Percentiles rank a stretch among this genome's conserved stretches.
Evolutionary conservation across 2,113 vertebrate genomes (phyloP).

Genomic region (Podarcis muralis): DNA sequence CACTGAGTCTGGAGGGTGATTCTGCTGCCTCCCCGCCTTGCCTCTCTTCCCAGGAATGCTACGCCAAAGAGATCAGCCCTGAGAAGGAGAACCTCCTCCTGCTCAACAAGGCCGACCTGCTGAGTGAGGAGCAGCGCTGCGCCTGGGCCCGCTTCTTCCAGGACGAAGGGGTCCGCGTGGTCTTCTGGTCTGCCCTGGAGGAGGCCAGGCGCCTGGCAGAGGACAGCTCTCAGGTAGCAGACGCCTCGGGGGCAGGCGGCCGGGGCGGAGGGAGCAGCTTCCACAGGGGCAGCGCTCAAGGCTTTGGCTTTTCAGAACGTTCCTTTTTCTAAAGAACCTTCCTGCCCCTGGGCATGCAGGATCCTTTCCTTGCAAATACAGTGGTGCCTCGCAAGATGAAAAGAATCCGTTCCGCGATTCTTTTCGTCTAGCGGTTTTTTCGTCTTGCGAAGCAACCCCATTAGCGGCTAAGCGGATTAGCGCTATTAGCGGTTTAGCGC

Average conservation of each 20-base stretch:
- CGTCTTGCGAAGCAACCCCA: no score
- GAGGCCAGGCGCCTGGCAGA: slow-evolving; percentile 76
- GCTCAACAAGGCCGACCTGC: slow-evolving; percentile 93
- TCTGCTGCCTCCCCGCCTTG: background rate
- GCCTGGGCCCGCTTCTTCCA: slow-evolving; percentile 90
- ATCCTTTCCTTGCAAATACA: no score
- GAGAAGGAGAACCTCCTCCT: slow-evolving; percentile 92
- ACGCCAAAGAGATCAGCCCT: slow-evolving; percentile 85
- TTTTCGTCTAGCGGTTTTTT: no score
- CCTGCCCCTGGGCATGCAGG: no score
- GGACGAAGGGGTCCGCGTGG: slow-evolving; percentile 83
- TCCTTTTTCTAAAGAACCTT: no score
- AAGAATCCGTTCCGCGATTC: no score
- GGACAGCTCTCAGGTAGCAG: slow-evolving; percentile 79
- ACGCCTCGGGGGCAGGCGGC: background rate
- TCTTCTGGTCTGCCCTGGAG: slow-evolving; percentile 97
- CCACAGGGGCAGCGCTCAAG: no score
- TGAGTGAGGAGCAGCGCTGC: slow-evolving; percentile 86
- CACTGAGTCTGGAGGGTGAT: background rate
- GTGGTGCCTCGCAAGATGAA: no score
- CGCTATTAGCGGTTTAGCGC: no score
- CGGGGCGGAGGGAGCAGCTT: background rate
- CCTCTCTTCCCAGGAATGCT: slow-evolving; percentile 82
- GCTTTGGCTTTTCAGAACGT: no score
- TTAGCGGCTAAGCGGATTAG: no score